phyloP scores from a whole-genome alignment of 1,140 invertebrate species.

The Listronotus bonariensis region DNA sequence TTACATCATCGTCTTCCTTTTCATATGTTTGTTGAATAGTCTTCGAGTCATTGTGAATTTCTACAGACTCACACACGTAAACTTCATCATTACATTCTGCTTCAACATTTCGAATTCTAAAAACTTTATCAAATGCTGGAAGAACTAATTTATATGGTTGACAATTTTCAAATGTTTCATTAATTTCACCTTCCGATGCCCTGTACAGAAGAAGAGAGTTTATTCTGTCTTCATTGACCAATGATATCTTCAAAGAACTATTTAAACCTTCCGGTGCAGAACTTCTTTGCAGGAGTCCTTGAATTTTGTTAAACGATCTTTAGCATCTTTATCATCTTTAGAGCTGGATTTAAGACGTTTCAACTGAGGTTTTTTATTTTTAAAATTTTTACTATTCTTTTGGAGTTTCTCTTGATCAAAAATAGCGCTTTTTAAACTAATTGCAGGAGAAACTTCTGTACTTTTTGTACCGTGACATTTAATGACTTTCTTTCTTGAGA shows the following conservation, averaged over 20 bases:
- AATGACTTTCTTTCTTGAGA: no score
- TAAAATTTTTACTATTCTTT: neutral
- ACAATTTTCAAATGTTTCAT: neutral
- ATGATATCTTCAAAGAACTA: neutral
- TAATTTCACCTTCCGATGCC: slow-evolving; percentile 10
- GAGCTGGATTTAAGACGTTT: neutral
- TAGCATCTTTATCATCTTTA: neutral
- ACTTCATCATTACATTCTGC: slow-evolving; percentile 7
- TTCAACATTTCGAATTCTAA: neutral
- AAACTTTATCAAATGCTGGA: neutral
- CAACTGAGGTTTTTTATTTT: neutral
- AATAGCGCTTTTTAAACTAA: neutral
- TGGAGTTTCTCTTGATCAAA: neutral
- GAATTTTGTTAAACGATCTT: neutral
- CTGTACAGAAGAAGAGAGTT: neutral
- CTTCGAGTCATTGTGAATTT: neutral
- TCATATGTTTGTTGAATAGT: neutral
- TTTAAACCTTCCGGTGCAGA: slow-evolving; percentile 1
- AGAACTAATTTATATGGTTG: neutral
- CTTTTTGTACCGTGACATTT: neutral
- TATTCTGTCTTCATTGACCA: neutral
- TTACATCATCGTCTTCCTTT: slow-evolving; percentile 11
- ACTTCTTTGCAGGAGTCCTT: neutral
- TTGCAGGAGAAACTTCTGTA: neutral
- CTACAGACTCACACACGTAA: neutral